phyloP scores from a whole-genome alignment of 1,140 invertebrate genomes.

The Nebria ingens region DNA sequence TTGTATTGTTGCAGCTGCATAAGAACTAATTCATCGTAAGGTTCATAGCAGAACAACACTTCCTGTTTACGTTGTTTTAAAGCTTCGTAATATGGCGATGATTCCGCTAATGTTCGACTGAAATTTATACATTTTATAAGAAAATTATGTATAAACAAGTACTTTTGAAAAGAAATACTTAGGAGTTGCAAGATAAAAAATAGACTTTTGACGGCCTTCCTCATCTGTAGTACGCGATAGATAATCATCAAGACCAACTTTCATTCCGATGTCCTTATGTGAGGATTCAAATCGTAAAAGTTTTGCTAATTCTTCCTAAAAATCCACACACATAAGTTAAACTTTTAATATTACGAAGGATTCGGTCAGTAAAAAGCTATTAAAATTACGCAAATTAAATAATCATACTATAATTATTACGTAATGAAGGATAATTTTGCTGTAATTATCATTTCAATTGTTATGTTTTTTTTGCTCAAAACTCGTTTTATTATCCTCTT shows the following conservation, averaged over 20 bases:
- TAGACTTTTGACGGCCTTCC: conserved; percentile 68
- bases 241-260: conserved; percentile 80
- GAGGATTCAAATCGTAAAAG: conserved; percentile 90
- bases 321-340: too few relatives aligned
- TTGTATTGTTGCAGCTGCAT: conserved; percentile 82
- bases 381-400: too few relatives aligned
- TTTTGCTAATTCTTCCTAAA: conserved; percentile 83
- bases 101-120: conserved; percentile 80
- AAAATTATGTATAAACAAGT: too few relatives aligned
- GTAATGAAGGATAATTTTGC: too few relatives aligned
- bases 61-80: conserved; percentile 79
- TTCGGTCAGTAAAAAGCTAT: too few relatives aligned
- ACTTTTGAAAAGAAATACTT: conserved; percentile 45
- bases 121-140: conserved; percentile 26
- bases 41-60: conserved; percentile 91
- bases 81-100: conserved; percentile 90
- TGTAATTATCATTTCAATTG: too few relatives aligned
- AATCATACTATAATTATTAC: too few relatives aligned
- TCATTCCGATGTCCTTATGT: conserved; percentile 54
- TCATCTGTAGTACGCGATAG: conserved; percentile 56
- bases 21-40: conserved; percentile 90
- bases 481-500: too few relatives aligned
- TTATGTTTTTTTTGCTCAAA: too few relatives aligned
- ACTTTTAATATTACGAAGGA: too few relatives aligned
- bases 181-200: conserved; percentile 90